Conservation (phyloP, 2,888 invertebrate genomes). For the Eupeodes luniger region DNA sequence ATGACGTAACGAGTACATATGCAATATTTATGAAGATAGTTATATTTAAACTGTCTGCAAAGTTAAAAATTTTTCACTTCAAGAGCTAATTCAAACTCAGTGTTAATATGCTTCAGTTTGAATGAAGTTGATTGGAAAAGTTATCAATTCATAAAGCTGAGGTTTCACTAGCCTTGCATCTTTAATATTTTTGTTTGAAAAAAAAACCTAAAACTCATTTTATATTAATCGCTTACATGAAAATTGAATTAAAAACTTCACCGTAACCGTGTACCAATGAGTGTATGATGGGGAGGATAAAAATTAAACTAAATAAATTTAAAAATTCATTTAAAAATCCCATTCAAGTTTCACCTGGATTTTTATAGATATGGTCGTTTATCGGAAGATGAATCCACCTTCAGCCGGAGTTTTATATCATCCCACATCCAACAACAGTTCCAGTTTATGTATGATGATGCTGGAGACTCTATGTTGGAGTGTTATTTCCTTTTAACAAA, state of each 20-base stretch:
- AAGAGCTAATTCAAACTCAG: too few relatives aligned
- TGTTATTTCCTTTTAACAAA: conserved; percentile 65
- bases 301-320: background rate
- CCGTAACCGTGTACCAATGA: background rate
- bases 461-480: background rate
- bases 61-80: too few relatives aligned
- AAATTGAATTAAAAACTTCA: background rate
- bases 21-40: too few relatives aligned
- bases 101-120: too few relatives aligned
- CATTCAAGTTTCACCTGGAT: conserved; percentile 45
- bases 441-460: too few relatives aligned
- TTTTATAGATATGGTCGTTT: background rate
- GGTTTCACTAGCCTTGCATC: too few relatives aligned
- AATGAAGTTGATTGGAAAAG: too few relatives aligned
- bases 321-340: conserved; percentile 27
- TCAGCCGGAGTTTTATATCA: background rate
- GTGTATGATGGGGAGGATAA: background rate
- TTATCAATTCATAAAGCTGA: too few relatives aligned
- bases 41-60: too few relatives aligned
- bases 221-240: conserved; percentile 8
- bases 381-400: conserved; percentile 11
- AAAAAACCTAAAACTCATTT: background rate
- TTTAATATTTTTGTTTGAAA: too few relatives aligned
- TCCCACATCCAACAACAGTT: background rate
- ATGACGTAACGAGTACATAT: too few relatives aligned